phyloP scores from a whole-genome alignment of 2,113 vertebrate genomes.

The Platycercus adscitus region DNA sequence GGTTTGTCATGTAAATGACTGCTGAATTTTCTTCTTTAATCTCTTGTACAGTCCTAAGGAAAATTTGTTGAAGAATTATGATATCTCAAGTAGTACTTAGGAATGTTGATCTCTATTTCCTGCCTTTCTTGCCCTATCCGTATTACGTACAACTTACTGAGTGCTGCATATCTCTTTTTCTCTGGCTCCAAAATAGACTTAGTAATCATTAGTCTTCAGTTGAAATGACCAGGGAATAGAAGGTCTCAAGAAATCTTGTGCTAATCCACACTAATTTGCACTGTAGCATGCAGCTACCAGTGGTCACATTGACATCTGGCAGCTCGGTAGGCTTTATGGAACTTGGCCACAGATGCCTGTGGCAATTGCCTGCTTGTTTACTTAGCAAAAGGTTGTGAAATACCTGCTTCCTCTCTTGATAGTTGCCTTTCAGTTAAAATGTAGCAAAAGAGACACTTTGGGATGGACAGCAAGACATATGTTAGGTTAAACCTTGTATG shows the following conservation, averaged over 20 bases:
- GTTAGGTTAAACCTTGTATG: neutral
- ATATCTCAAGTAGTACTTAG: neutral
- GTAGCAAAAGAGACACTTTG: neutral
- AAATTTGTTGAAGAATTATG: neutral
- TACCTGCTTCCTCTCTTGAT: neutral
- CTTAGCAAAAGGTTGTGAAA: neutral
- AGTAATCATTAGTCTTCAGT: neutral
- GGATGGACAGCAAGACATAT: neutral
- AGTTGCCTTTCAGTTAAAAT: neutral
- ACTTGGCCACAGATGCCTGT: neutral
- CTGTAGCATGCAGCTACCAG: neutral
- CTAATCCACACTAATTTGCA: neutral
- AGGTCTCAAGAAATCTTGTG: neutral
- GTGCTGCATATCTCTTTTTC: neutral
- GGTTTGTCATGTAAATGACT: neutral
- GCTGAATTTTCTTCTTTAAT: neutral
- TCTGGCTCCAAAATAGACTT: neutral
- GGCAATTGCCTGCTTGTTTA: neutral
- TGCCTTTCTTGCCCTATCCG: neutral
- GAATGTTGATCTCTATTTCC: neutral
- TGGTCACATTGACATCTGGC: rapidly evolving
- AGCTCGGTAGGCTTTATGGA: neutral
- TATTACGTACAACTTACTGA: rapidly evolving
- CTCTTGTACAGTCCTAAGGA: neutral
- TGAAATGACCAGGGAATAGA: neutral